phyloP scores from a whole-genome alignment of 2,113 vertebrate species.

The Lampris incognitus region DNA sequence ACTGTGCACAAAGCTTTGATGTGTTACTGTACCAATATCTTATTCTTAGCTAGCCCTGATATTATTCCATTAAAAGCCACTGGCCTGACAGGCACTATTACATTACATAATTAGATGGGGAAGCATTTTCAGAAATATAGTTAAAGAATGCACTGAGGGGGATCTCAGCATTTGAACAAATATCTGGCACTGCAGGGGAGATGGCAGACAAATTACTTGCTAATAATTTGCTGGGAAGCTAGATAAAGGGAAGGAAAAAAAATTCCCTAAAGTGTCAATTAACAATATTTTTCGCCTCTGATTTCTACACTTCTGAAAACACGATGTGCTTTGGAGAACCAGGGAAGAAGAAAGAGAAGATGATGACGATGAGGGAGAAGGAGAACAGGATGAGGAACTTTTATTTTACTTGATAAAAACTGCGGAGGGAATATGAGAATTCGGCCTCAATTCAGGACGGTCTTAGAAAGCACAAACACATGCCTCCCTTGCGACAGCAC shows the following conservation, averaged over 20 bases:
- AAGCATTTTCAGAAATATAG: conserved; percentile 95
- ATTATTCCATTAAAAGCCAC: conserved; percentile 96
- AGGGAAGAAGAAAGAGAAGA: conserved; percentile 32
- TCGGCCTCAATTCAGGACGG: conserved; percentile 32
- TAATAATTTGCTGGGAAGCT: conserved; percentile 96
- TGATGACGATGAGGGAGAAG: too few relatives aligned
- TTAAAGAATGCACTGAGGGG: conserved; percentile 96
- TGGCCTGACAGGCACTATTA: conserved; percentile 95
- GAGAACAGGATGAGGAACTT: background rate
- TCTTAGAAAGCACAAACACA: conserved; percentile 25
- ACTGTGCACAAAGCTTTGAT: conserved; percentile 41
- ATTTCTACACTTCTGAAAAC: conserved; percentile 78
- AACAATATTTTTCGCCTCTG: conserved; percentile 79
- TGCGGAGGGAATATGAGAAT: conserved; percentile 30
- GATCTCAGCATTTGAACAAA: conserved; percentile 99
- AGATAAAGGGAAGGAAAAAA: conserved; percentile 75
- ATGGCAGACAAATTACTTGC: conserved; percentile 97
- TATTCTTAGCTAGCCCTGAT: conserved; percentile 87
- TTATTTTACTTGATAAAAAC: conserved; percentile 27
- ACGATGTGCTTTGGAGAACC: conserved; percentile 46
- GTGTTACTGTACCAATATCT: conserved; percentile 46
- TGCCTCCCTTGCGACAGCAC: conserved; percentile 47
- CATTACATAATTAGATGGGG: conserved; percentile 99
- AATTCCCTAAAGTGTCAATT: conserved; percentile 85
- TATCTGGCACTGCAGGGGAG: conserved; percentile 96